Evolutionary conservation across 1,140 invertebrate genomes (phyloP).

Genomic region (Meloidogyne exigua): DNA sequence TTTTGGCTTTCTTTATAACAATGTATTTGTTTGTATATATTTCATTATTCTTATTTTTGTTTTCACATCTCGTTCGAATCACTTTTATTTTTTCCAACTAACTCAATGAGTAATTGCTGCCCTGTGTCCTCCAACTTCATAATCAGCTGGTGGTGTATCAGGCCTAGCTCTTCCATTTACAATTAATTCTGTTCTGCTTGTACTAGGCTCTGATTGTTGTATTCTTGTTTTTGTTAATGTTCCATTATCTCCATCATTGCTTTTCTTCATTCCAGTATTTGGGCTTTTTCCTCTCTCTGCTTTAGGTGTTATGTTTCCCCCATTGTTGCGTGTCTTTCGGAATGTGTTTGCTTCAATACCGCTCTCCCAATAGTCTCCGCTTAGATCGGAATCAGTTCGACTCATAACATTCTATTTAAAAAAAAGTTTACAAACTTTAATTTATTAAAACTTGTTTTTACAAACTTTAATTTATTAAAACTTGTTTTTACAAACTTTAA

Average conservation of each 20-base stretch:
- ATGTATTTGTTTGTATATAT: background rate
- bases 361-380: background rate
- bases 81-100: background rate
- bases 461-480: background rate
- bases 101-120: background rate
- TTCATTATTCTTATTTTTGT: background rate
- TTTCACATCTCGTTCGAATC: background rate
- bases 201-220: conserved; percentile 7
- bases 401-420: background rate
- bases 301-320: background rate
- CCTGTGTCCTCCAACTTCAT: conserved; percentile 38
- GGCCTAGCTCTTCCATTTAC: conserved; percentile 38
- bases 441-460: background rate
- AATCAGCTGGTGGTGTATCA: conserved; percentile 57
- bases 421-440: background rate
- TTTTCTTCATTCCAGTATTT: conserved; percentile 28
- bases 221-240: background rate
- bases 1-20: background rate
- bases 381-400: background rate
- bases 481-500: background rate
- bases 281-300: background rate
- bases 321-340: background rate
- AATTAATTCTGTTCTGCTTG: conserved; percentile 23
- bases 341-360: background rate
- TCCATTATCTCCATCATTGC: conserved; percentile 19